phyloP scores from a whole-genome alignment of 2,797 vertebrate species.

The Lindbergichthys nudifrons region DNA sequence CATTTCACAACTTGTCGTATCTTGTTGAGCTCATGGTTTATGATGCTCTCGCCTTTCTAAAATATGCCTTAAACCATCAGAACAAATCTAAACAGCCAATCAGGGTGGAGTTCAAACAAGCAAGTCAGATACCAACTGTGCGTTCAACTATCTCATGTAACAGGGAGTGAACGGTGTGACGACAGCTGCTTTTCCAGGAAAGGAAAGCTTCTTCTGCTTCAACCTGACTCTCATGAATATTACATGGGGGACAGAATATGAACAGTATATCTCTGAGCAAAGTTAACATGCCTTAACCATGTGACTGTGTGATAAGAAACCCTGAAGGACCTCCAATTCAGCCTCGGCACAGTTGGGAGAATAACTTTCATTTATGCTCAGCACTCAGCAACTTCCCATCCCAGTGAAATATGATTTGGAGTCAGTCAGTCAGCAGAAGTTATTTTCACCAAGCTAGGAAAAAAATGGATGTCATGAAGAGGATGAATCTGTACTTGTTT shows the following conservation, averaged over 20 bases:
- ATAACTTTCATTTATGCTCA: slow-evolving; percentile 33
- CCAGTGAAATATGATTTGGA: slow-evolving; percentile 48
- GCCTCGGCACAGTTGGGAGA: slow-evolving; percentile 15
- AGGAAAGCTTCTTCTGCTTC: background rate
- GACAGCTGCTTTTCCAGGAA: slow-evolving; percentile 35
- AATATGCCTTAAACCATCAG: slow-evolving; percentile 17
- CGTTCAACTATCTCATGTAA: slow-evolving; percentile 28
- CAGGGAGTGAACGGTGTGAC: slow-evolving; percentile 32
- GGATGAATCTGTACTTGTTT: slow-evolving; percentile 43
- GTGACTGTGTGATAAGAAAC: slow-evolving; percentile 1
- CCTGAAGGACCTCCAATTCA: slow-evolving; percentile 8
- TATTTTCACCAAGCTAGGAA: slow-evolving; percentile 35
- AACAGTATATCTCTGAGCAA: background rate
- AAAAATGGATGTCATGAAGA: slow-evolving; percentile 41
- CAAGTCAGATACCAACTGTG: slow-evolving; percentile 14
- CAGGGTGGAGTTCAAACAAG: slow-evolving; percentile 35
- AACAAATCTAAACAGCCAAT: slow-evolving; percentile 22
- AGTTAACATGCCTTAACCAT: slow-evolving; percentile 4
- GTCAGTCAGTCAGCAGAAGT: slow-evolving; percentile 54
- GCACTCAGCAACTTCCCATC: slow-evolving; percentile 41
- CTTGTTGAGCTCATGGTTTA: background rate
- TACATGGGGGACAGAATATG: slow-evolving; percentile 13
- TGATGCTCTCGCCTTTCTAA: slow-evolving; percentile 14
- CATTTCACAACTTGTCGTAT: background rate
- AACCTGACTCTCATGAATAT: background rate